Conservation (phyloP, 1,140 invertebrate genomes). For the Campoletis sonorensis region DNA sequence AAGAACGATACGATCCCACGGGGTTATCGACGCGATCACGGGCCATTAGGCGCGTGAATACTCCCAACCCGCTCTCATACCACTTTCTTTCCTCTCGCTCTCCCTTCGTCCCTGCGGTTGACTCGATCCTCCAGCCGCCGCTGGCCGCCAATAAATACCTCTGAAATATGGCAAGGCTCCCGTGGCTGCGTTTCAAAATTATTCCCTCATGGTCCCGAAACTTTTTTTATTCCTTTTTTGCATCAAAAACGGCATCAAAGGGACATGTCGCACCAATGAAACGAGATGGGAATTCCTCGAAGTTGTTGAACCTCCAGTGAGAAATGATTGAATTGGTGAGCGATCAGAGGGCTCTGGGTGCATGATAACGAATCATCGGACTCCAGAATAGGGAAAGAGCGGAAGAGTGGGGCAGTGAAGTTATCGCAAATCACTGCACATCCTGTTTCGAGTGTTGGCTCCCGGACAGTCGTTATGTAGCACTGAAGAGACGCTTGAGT, state of each 20-base stretch:
- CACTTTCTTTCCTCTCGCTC: not conserved
- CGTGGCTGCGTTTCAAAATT: constrained; percentile 17
- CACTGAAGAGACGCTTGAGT: not conserved
- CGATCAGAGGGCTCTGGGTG: not conserved
- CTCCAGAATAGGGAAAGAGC: not conserved
- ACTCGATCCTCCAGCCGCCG: not conserved
- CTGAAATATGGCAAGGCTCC: constrained; percentile 42
- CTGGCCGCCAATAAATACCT: constrained; percentile 39
- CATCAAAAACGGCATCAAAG: not conserved
- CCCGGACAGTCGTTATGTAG: not conserved
- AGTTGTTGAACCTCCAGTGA: not conserved
- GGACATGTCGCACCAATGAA: not conserved
- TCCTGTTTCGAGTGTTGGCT: not conserved
- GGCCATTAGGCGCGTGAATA: constrained; percentile 58
- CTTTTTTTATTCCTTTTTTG: not conserved
- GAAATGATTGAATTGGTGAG: not conserved
- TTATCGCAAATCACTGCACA: not conserved
- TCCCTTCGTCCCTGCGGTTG: constrained; percentile 23
- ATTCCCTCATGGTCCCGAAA: not conserved
- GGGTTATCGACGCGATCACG: constrained; percentile 58
- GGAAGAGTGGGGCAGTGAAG: not conserved
- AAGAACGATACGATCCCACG: constrained; percentile 46
- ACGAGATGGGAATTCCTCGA: not conserved
- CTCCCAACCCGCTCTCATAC: constrained; percentile 29
- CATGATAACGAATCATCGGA: not conserved